These are phyloP conservation scores for Ricordea florida DNA, from an alignment of 92 coral and sea anemone species.

Conservation along the genomic window DNA sequence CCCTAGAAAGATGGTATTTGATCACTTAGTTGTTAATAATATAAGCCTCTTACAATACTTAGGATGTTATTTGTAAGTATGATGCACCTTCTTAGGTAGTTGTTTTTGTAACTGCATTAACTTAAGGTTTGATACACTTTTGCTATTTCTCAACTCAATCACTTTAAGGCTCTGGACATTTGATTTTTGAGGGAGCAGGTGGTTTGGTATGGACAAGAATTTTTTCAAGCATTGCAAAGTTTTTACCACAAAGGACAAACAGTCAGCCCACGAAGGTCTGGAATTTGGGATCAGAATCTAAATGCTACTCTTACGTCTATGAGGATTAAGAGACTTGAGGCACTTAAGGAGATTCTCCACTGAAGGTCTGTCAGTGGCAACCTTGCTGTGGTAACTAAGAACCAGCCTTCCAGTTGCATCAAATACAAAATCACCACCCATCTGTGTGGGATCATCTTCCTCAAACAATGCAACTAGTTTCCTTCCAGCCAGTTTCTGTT, in stretches of 20 bases:
- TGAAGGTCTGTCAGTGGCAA: constrained; percentile 81
- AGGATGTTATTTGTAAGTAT: too few relatives aligned
- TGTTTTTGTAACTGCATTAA: too few relatives aligned
- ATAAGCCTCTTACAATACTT: too few relatives aligned
- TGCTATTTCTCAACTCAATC: too few relatives aligned
- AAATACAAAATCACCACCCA: constrained; percentile 93
- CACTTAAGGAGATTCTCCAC: constrained; percentile 66
- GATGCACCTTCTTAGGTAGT: too few relatives aligned
- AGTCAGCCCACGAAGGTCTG: not conserved
- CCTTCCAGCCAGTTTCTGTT: constrained; percentile 82
- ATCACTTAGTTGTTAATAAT: too few relatives aligned
- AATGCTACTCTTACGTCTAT: not conserved
- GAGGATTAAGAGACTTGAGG: constrained; percentile 20
- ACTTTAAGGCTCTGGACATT: too few relatives aligned
- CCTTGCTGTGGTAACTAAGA: constrained; percentile 75
- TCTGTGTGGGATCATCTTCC: constrained; percentile 89
- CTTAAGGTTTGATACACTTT: too few relatives aligned
- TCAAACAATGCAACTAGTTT: constrained; percentile 65
- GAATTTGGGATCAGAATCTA: too few relatives aligned
- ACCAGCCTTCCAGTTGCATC: constrained; percentile 76
- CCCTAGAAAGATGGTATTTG: too few relatives aligned
- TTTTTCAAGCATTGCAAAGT: not conserved
- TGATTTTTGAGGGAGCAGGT: too few relatives aligned
- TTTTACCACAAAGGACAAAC: not conserved
- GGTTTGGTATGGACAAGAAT: too few relatives aligned